These are phyloP conservation scores for Biston stratarius DNA, from an alignment of 2,888 invertebrate species.

Conservation along the genomic window DNA sequence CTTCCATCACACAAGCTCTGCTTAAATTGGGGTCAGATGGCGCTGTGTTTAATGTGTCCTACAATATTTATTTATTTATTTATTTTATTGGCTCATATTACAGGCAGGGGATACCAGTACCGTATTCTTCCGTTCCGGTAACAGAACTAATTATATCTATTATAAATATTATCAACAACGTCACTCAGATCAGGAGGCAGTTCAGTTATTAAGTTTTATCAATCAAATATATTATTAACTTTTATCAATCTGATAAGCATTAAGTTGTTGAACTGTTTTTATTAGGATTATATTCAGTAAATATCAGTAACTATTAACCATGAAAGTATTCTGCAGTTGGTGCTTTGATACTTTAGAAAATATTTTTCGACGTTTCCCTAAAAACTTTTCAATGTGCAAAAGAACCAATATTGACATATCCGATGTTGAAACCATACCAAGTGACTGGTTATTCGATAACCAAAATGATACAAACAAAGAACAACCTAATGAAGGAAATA, in stretches of 20 bases:
- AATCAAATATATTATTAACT: slow-evolving; percentile 1
- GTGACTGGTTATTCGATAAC: slow-evolving; percentile 48
- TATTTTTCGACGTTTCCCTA: slow-evolving; percentile 23
- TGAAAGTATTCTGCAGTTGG: slow-evolving; percentile 21
- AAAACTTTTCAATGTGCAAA: slow-evolving; percentile 30
- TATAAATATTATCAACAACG: no score
- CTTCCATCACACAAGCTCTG: no score
- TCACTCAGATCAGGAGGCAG: no score
- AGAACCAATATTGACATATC: slow-evolving; percentile 42
- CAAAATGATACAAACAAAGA: slow-evolving; percentile 18
- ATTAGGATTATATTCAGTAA: background rate
- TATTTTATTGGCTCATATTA: no score
- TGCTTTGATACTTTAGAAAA: slow-evolving; percentile 21
- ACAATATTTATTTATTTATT: no score
- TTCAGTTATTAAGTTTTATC: background rate
- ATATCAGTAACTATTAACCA: slow-evolving; percentile 4
- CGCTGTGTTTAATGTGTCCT: no score
- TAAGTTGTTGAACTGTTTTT: slow-evolving; percentile 9
- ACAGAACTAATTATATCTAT: no score
- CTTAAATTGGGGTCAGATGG: no score
- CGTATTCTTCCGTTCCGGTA: no score
- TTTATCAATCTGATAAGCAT: slow-evolving; percentile 25
- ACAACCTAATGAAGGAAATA: slow-evolving; percentile 7
- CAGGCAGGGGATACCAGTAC: no score
- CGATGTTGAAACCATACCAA: slow-evolving; percentile 52